These are phyloP conservation scores for Gopherus flavomarginatus DNA, from an alignment of 2,113 vertebrate species.

Conservation along the genomic window DNA sequence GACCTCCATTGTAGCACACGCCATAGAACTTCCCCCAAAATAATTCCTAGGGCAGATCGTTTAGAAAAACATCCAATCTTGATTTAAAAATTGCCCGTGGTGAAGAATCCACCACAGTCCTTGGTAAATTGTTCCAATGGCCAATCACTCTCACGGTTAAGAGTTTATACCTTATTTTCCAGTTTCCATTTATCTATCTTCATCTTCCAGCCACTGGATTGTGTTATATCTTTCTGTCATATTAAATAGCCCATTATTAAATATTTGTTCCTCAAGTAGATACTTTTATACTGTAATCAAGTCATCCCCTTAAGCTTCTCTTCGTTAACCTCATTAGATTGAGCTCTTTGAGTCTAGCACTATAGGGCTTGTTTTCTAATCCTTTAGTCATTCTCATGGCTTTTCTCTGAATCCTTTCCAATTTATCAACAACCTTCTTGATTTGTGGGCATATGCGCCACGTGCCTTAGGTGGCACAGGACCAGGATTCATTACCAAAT, in stretches of 20 bases:
- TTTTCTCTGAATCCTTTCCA: neutral
- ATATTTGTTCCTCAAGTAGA: neutral
- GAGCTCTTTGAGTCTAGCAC: neutral
- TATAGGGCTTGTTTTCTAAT: neutral
- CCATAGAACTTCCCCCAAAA: neutral
- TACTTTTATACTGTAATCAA: neutral
- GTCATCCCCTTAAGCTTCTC: neutral
- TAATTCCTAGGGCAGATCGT: neutral
- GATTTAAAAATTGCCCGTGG: neutral
- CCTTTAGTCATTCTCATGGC: neutral
- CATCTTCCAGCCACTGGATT: neutral
- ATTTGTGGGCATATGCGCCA: neutral
- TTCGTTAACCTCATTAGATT: neutral
- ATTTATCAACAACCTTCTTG: neutral
- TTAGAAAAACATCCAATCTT: neutral
- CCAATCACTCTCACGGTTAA: neutral
- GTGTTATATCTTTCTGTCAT: neutral
- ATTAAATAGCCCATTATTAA: neutral
- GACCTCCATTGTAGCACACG: neutral
- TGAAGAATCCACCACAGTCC: no score
- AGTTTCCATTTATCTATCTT: neutral
- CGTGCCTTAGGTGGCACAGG: no score
- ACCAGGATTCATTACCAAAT: no score
- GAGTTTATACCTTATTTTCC: neutral
- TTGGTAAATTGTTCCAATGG: no score